Percentiles rank a stretch among this genome's conserved stretches.
phyloP scores from a whole-genome alignment of 2,797 vertebrate species.

The Enteromius mattozi region DNA sequence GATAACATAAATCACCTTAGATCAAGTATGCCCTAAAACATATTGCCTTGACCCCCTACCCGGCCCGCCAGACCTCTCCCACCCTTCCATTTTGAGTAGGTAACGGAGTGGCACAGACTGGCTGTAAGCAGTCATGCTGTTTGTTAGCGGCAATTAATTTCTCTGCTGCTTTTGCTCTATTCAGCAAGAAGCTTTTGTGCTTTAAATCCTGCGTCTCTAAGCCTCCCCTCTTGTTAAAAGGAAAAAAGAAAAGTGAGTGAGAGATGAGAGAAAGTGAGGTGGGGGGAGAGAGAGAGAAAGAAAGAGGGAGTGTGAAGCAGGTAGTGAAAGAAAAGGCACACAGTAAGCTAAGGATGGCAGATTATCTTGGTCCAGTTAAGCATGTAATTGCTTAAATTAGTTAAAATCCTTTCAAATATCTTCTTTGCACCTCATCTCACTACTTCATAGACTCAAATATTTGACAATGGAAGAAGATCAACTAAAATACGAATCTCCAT shows the following conservation, averaged over 20 bases:
- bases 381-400: slow-evolving; percentile 99
- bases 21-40: slow-evolving; percentile 67
- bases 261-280: slow-evolving; percentile 72
- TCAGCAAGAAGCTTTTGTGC: slow-evolving; percentile 95
- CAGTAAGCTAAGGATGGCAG: slow-evolving; percentile 94
- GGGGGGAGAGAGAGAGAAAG: slow-evolving; percentile 40
- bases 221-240: slow-evolving; percentile 92
- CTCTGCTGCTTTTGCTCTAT: slow-evolving; percentile 97
- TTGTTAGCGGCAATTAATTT: slow-evolving; percentile 99
- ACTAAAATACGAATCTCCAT: slow-evolving; percentile 88
- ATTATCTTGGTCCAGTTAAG: slow-evolving; percentile 99
- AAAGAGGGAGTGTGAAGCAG: slow-evolving; percentile 42
- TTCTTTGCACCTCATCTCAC: slow-evolving; percentile 99
- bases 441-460: slow-evolving; percentile 99
- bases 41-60: slow-evolving; percentile 66
- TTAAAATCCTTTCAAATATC: slow-evolving; percentile 99
- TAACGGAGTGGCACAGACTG: slow-evolving; percentile 95
- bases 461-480: slow-evolving; percentile 99
- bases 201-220: slow-evolving; percentile 98
- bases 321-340: slow-evolving; percentile 73
- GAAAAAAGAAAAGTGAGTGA: slow-evolving; percentile 78
- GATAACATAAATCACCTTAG: slow-evolving; percentile 67
- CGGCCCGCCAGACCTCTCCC: slow-evolving; percentile 72
- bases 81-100: slow-evolving; percentile 86
- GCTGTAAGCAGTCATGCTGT: slow-evolving; percentile 99